Conservation (phyloP, 2,113 vertebrate species). For the Scalopus aquaticus region DNA sequence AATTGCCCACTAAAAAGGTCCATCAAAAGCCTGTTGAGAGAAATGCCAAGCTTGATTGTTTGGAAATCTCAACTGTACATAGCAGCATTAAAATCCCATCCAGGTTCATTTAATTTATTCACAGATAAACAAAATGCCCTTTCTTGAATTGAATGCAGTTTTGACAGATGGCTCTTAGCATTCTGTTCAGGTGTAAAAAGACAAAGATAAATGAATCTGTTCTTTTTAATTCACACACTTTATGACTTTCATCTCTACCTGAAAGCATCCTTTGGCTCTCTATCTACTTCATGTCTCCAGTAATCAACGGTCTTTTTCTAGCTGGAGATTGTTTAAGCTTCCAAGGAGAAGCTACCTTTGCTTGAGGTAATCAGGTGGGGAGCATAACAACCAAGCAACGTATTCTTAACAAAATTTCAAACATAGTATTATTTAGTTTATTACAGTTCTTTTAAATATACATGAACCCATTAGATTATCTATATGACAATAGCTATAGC, state of each 20-base stretch:
- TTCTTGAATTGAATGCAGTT: constrained; percentile 73
- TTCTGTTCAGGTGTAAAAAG: constrained; percentile 82
- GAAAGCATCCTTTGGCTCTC: constrained; percentile 73
- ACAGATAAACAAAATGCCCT: constrained; percentile 82
- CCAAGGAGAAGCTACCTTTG: constrained; percentile 49
- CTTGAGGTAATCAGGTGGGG: constrained; percentile 55
- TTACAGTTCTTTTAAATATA: neutral
- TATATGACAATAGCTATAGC: neutral
- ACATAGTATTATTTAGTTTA: neutral
- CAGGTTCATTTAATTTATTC: constrained; percentile 80
- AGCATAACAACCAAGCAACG: constrained; percentile 28
- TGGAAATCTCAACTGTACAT: constrained; percentile 55
- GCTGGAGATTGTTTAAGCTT: constrained; percentile 36
- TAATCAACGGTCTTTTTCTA: constrained; percentile 61
- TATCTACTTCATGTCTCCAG: constrained; percentile 55
- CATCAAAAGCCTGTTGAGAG: constrained; percentile 51
- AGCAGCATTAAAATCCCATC: constrained; percentile 73
- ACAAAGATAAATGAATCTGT: constrained; percentile 82
- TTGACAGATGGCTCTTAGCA: constrained; percentile 83
- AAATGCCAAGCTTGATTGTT: constrained; percentile 65
- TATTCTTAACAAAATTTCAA: neutral
- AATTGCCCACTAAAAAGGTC: constrained; percentile 46
- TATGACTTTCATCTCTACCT: constrained; percentile 80
- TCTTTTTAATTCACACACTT: constrained; percentile 76
- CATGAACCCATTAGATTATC: neutral